Evolutionary conservation across 2,888 invertebrate genomes (phyloP).

Genomic region (Poecilus cupreus): DNA sequence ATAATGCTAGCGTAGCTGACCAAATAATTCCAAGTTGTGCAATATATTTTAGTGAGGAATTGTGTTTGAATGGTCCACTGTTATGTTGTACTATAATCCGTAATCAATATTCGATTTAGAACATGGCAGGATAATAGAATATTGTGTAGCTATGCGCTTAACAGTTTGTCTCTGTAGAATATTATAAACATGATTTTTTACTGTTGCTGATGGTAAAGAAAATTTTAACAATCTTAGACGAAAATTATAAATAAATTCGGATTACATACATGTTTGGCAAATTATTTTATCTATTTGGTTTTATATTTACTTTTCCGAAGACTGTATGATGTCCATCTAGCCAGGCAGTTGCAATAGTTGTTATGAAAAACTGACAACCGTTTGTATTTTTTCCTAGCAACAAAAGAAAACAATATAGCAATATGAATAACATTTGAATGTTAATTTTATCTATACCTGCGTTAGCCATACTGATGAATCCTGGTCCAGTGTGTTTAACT

Average conservation of each 20-base stretch:
- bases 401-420: constrained; percentile 19
- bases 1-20: background rate
- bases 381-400: constrained; percentile 87
- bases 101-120: constrained; percentile 22
- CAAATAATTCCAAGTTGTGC: background rate
- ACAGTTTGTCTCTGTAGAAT: background rate
- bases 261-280: background rate
- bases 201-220: too few relatives aligned
- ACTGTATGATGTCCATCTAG: constrained; percentile 91
- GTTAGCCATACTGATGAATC: constrained; percentile 95
- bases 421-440: too few relatives aligned
- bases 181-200: constrained; percentile 2
- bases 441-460: too few relatives aligned
- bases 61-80: background rate
- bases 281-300: constrained; percentile 4
- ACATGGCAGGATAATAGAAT: constrained; percentile 10
- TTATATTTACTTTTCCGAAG: constrained; percentile 86
- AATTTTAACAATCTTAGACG: too few relatives aligned
- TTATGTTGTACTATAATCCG: background rate
- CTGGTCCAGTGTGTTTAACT: constrained; percentile 86
- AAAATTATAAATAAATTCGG: too few relatives aligned
- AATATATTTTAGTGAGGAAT: background rate
- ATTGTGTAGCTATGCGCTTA: background rate
- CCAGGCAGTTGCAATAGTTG: constrained; percentile 91
- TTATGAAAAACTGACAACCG: constrained; percentile 96